Evolutionary conservation across 2,888 invertebrate genomes (phyloP).

Genomic region (Cepaea hortensis): DNA sequence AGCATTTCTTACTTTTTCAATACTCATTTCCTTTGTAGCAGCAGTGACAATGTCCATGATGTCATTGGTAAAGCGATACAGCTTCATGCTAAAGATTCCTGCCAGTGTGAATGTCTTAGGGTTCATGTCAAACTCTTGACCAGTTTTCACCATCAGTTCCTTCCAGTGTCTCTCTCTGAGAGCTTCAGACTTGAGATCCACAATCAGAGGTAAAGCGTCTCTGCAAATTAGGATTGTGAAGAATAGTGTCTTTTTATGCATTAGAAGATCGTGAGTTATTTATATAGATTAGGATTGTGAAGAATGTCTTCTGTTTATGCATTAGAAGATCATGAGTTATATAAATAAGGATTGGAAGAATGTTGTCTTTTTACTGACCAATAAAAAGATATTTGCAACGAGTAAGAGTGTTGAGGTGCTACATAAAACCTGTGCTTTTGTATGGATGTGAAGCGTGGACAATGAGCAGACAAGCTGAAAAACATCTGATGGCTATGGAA

Average conservation of each 20-base stretch:
- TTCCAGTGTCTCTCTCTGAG: constrained; percentile 91
- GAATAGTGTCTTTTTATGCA: neutral
- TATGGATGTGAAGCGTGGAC: no score
- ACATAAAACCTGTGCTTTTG: no score
- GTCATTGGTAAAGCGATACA: constrained; percentile 86
- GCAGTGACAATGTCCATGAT: constrained; percentile 89
- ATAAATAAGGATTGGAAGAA: no score
- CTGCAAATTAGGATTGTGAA: constrained; percentile 78
- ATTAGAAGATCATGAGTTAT: no score
- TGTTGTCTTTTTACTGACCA: no score
- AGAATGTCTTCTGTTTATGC: no score
- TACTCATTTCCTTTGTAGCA: constrained; percentile 90
- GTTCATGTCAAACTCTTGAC: constrained; percentile 87
- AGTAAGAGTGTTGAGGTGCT: no score
- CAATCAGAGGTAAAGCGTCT: constrained; percentile 86
- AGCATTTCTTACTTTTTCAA: constrained; percentile 81
- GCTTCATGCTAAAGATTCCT: constrained; percentile 93
- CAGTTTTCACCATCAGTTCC: constrained; percentile 89
- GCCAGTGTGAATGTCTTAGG: constrained; percentile 90
- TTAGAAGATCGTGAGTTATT: no score
- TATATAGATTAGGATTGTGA: neutral
- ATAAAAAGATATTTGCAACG: no score
- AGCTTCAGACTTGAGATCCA: constrained; percentile 92
- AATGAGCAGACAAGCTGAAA: no score
- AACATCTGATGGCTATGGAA: no score